A percentile compares a stretch with the other conserved stretches of the same genome.
Conservation (phyloP, 2,797 vertebrate species). For the Sebastes flavidus region DNA sequence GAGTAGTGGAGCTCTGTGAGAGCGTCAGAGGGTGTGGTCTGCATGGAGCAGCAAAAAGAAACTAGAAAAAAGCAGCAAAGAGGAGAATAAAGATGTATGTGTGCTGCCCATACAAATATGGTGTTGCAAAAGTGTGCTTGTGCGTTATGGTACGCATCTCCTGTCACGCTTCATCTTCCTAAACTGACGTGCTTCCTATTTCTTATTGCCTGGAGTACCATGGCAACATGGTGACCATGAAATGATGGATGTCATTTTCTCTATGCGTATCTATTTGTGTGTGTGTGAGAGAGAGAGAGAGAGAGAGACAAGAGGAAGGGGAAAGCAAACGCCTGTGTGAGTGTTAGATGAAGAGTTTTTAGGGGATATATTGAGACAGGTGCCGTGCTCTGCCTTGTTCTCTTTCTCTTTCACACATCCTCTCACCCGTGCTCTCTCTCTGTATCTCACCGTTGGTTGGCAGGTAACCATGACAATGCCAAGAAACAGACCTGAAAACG, state of each 20-base stretch:
- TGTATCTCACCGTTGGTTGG: background rate
- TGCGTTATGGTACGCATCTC: background rate
- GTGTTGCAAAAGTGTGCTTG: background rate
- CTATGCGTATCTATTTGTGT: background rate
- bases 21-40: background rate
- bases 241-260: conserved; percentile 48
- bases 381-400: background rate
- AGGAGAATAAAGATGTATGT: background rate
- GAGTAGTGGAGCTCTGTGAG: background rate
- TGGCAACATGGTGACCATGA: conserved; percentile 44
- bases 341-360: conserved; percentile 15
- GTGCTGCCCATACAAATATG: background rate
- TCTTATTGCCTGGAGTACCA: conserved; percentile 31
- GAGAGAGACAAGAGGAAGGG: background rate
- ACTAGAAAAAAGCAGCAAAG: background rate
- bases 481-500: background rate
- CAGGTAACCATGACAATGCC: conserved; percentile 5
- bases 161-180: conserved; percentile 30
- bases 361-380: conserved; percentile 3
- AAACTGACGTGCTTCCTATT: conserved; percentile 30
- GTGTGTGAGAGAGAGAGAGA: background rate
- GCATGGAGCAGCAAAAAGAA: background rate
- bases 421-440: background rate
- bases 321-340: background rate
- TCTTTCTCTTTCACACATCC: conserved; percentile 19